Base-by-base conservation (phyloP, 2,888 invertebrate species). In the Aspidiotus destructor region DNA sequence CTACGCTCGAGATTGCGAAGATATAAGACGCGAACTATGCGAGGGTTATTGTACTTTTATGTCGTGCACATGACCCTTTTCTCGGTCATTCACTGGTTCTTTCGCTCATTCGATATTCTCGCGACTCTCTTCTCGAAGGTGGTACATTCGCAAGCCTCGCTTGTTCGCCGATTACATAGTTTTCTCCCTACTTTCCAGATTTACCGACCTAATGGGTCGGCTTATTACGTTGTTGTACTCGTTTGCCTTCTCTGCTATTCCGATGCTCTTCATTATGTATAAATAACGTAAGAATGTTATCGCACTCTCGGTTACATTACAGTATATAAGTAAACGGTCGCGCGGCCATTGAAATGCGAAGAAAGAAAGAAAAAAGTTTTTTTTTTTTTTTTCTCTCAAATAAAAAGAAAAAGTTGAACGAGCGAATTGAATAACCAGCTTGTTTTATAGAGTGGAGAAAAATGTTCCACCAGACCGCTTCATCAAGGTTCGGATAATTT, bases 11-110 rank as follows among this genome's bases (percentile, higher is more conserved):
- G 48, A 15, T 55, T 13, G 40, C 28, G 65, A 40, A 57, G 64
- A 65, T 57, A 28, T 58, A 42, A 40, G 17, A 44, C 16, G 67
- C 28, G 17, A 58, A 58, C 42, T 48, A 58, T 58, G 58, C 48
- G 48, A 67, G 60, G 67, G 67, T 67, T 67, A 67, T 67, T 67
- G 67, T 67, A 67, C 60, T 67, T 67, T 58, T 58, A 48, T 48
- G 48, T 60, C 60, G 52, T 60, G 58, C 48, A 58, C 58, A 58
- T 67, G 67, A 67, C 67, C 67, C 65, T 52, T 58, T 67, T 67
- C 67, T 58, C 67, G 67, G 67, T 67, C 67, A 67, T 67, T 67
- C 67, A 60, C 58, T 65, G 65, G 13, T 55, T 52, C 52, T 55
- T 55, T 16, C 17, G 13, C 55, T n/a, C 55, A 10, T 55, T 55